Conservation (phyloP, 1,140 invertebrate species). For the Heliconius hewitsoni region DNA sequence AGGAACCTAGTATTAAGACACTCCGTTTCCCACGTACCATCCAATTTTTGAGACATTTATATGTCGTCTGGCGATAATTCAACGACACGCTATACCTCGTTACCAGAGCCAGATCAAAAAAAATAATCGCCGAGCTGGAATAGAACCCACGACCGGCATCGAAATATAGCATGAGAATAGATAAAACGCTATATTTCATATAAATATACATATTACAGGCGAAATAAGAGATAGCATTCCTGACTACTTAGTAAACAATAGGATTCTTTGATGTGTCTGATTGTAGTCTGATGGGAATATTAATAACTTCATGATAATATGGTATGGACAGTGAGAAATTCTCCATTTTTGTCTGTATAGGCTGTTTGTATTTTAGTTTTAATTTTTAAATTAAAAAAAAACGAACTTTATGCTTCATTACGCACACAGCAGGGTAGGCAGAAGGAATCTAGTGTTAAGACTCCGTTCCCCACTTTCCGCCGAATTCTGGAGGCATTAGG, state of each 20-base stretch:
- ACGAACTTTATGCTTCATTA: neutral
- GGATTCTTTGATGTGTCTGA: neutral
- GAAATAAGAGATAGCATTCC: neutral
- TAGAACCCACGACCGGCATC: too few relatives aligned
- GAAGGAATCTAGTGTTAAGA: neutral
- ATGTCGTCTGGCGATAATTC: too few relatives aligned
- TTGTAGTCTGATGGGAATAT: neutral
- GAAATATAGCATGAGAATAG: neutral
- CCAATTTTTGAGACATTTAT: too few relatives aligned
- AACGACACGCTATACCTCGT: too few relatives aligned
- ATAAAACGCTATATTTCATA: neutral
- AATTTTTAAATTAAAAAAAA: too few relatives aligned
- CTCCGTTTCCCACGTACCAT: too few relatives aligned
- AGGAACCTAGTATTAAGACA: too few relatives aligned
- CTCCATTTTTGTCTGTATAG: neutral
- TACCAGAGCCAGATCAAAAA: too few relatives aligned
- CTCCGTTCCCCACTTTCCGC: neutral
- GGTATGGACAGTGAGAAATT: neutral
- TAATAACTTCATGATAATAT: neutral
- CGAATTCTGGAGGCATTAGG: neutral
- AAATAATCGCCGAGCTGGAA: too few relatives aligned
- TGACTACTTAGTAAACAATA: neutral
- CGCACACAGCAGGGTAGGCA: neutral
- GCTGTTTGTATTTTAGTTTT: neutral
- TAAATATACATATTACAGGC: neutral